These are phyloP conservation scores for Chromis chromis DNA, from an alignment of 2,797 vertebrate species.

Conservation along the genomic window DNA sequence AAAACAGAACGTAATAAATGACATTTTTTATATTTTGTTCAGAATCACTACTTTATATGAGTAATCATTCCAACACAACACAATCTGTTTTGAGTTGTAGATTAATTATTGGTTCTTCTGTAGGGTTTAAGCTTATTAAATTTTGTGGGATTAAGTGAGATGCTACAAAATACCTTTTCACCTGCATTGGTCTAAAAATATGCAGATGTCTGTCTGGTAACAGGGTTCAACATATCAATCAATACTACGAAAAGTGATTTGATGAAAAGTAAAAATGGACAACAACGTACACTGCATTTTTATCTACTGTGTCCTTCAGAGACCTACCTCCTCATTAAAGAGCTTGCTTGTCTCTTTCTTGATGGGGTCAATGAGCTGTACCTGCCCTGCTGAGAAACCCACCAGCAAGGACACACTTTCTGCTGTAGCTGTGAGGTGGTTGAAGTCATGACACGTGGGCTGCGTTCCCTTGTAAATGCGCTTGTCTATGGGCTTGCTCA, in stretches of 20 bases:
- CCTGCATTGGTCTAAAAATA: not conserved
- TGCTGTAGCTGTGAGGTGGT: conserved; percentile 96
- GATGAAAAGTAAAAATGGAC: not conserved
- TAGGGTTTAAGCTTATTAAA: not conserved
- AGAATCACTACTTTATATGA: too few species aligned
- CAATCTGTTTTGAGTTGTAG: too few species aligned
- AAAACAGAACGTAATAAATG: too few species aligned
- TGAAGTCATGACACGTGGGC: conserved; percentile 99
- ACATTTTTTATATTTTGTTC: too few species aligned
- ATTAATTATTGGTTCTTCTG: too few species aligned
- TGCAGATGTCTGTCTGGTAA: not conserved
- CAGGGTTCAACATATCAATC: not conserved
- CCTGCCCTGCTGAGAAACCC: conserved; percentile 98
- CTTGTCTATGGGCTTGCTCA: conserved; percentile 99
- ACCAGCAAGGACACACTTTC: conserved; percentile 97
- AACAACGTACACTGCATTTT: not conserved
- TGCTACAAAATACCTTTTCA: not conserved
- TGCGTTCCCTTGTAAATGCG: conserved; percentile 99
- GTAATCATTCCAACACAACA: too few species aligned
- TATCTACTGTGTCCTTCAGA: not conserved
- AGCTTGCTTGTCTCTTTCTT: conserved; percentile 99
- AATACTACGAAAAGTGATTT: not conserved
- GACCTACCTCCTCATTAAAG: conserved; percentile 98
- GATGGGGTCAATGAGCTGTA: conserved; percentile 98
- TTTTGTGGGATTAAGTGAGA: not conserved